Evolutionary conservation across 1,140 invertebrate species (phyloP).

Genomic region (Metopolophium dirhodum): DNA sequence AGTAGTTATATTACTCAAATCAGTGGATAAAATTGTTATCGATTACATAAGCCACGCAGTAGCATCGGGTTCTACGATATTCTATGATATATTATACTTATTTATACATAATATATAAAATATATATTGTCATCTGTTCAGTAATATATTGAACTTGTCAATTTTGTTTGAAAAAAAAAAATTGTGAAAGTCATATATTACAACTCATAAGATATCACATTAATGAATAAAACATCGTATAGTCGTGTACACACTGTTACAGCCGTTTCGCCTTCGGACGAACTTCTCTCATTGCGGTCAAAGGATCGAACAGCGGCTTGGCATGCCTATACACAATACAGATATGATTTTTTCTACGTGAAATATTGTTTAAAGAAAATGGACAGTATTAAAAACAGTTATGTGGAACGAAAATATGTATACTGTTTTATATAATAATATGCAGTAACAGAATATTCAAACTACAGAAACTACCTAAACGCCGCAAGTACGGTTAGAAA

Average conservation of each 20-base stretch:
- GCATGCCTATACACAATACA: background rate
- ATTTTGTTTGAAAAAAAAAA: background rate
- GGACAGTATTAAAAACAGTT: background rate
- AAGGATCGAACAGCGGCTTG: background rate
- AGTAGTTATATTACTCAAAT: background rate
- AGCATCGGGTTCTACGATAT: constrained; percentile 21
- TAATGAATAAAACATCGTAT: constrained; percentile 17
- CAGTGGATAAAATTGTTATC: background rate
- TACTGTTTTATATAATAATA: background rate
- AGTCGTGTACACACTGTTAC: background rate
- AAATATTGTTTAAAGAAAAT: background rate
- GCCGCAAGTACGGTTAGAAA: background rate
- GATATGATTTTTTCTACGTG: background rate
- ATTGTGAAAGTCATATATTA: constrained; percentile 14
- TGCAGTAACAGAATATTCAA: background rate
- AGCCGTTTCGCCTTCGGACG: background rate
- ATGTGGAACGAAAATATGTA: background rate
- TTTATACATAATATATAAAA: no score
- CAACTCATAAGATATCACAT: background rate
- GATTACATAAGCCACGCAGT: background rate
- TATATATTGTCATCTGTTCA: background rate
- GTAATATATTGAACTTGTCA: constrained; percentile 10
- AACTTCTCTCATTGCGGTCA: background rate
- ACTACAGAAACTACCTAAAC: background rate
- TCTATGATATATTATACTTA: constrained; percentile 13